phyloP scores from a whole-genome alignment of 2,113 vertebrate genomes.

The Pipra filicauda region DNA sequence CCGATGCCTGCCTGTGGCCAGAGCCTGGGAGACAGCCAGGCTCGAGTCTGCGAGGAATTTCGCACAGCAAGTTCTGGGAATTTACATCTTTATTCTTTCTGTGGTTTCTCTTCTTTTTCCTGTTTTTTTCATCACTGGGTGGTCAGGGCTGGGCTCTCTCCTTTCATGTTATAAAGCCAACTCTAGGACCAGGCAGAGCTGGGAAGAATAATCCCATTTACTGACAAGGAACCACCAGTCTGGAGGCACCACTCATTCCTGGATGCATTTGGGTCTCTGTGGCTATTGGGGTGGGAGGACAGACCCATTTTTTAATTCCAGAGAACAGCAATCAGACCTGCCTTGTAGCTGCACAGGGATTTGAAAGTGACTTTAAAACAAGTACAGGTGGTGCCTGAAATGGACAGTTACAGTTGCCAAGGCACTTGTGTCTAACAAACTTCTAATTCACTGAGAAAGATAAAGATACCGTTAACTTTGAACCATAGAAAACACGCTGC shows the following conservation, averaged over 20 bases:
- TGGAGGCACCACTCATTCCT: background rate
- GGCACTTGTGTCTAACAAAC: background rate
- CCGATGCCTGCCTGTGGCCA: background rate
- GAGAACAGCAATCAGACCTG: background rate
- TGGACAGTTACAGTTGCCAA: background rate
- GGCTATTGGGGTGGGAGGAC: background rate
- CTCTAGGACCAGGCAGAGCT: background rate
- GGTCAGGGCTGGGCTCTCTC: slow-evolving; percentile 21
- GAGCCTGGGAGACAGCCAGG: background rate
- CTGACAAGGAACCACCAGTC: background rate
- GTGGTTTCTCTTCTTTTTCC: background rate
- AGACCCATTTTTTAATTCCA: background rate
- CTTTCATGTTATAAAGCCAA: background rate
- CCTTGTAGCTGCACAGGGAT: background rate
- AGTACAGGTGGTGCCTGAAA: background rate
- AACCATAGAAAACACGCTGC: background rate
- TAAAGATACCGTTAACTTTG: background rate
- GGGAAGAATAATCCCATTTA: slow-evolving; percentile 1
- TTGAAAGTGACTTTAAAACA: background rate
- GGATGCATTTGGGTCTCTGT: background rate
- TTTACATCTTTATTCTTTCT: background rate
- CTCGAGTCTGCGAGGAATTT: background rate
- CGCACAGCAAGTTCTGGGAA: background rate
- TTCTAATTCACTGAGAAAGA: background rate
- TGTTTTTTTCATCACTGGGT: background rate